These are phyloP conservation scores for Coreoperca whiteheadi DNA, from an alignment of 2,113 vertebrate species.

Conservation along the genomic window DNA sequence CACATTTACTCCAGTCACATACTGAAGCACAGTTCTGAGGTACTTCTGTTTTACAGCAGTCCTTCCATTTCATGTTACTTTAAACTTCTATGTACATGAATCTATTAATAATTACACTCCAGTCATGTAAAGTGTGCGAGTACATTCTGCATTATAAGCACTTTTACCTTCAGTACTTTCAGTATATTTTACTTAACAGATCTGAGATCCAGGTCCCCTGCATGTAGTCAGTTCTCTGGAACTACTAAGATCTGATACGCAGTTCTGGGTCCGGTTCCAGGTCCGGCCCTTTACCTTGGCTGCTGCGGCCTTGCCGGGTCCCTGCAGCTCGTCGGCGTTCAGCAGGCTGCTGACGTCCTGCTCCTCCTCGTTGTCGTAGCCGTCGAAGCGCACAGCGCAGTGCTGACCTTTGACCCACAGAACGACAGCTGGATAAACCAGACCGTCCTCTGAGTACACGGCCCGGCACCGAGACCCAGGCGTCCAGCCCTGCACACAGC, in stretches of 20 bases:
- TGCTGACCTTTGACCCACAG: constrained; percentile 71
- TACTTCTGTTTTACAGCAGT: too few relatives aligned
- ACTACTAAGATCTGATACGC: not conserved
- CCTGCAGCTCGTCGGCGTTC: constrained; percentile 13
- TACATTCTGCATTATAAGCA: too few relatives aligned
- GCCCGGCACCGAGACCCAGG: constrained; percentile 73
- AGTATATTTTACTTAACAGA: too few relatives aligned
- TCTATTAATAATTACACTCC: too few relatives aligned
- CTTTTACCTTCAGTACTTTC: too few relatives aligned
- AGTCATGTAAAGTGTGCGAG: too few relatives aligned
- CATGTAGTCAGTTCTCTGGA: too few relatives aligned
- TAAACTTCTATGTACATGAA: too few relatives aligned
- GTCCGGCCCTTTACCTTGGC: constrained; percentile 24
- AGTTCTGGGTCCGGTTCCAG: not conserved
- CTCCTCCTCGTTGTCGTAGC: constrained; percentile 79
- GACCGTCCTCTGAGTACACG: constrained; percentile 70
- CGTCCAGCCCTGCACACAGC: constrained; percentile 63
- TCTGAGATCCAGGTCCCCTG: too few relatives aligned
- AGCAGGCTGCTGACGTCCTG: constrained; percentile 60
- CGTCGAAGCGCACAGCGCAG: constrained; percentile 69
- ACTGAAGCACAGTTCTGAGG: too few relatives aligned
- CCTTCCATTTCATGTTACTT: too few relatives aligned
- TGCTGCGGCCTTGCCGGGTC: not conserved
- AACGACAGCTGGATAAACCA: constrained; percentile 72
- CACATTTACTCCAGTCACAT: too few relatives aligned